These are phyloP conservation scores for Cyclina sinensis DNA, from an alignment of 1,140 invertebrate species.

Conservation along the genomic window DNA sequence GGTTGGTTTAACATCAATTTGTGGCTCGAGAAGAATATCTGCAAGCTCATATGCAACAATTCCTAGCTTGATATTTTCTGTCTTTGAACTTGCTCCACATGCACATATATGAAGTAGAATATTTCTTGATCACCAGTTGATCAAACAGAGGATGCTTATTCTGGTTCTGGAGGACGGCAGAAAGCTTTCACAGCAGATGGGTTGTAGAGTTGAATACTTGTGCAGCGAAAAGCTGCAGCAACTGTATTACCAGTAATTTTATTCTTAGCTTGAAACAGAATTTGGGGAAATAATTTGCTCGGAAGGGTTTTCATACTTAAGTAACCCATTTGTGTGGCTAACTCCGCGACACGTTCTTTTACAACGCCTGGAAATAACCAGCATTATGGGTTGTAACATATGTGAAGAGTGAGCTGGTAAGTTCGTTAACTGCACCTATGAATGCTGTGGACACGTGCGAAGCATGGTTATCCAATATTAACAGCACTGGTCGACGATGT, in stretches of 20 bases:
- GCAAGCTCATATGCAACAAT: background rate
- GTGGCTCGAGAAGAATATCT: background rate
- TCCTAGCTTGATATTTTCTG: background rate
- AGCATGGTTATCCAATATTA: background rate
- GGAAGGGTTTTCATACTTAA: too few relatives aligned
- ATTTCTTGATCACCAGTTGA: background rate
- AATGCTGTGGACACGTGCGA: conserved; percentile 1
- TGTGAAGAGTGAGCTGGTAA: too few relatives aligned
- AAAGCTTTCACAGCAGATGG: background rate
- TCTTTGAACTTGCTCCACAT: too few relatives aligned
- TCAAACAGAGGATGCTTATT: too few relatives aligned
- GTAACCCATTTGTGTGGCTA: background rate
- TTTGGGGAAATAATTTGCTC: background rate
- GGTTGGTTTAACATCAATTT: too few relatives aligned
- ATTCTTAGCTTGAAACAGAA: background rate
- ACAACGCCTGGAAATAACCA: conserved; percentile 11
- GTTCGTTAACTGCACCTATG: background rate
- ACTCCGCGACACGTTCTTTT: background rate
- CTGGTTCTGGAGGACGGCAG: background rate
- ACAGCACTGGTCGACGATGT: background rate
- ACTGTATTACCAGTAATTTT: too few relatives aligned
- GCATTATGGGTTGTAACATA: background rate
- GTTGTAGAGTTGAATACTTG: background rate
- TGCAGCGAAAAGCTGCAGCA: background rate
- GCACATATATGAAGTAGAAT: too few relatives aligned